These are phyloP conservation scores for Holothuria scabra DNA, from an alignment of 53 echinoderm and acorn worm genomes.

Conservation along the genomic window DNA sequence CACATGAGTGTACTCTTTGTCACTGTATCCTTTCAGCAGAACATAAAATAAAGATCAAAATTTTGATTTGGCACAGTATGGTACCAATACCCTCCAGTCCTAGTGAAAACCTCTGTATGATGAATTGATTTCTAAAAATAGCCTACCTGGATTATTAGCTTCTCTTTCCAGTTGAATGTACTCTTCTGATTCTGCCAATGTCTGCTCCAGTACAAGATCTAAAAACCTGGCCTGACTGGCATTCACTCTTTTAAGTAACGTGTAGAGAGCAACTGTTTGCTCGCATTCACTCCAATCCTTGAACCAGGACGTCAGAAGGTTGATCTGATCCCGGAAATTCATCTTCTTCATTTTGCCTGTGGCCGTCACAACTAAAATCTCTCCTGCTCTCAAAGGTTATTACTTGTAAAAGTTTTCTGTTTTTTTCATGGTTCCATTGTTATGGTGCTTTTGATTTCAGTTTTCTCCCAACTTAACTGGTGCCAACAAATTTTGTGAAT, in stretches of 20 bases:
- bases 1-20: no score
- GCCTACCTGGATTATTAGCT: slow-evolving; percentile 93
- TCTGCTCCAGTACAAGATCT: slow-evolving; percentile 89
- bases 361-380: not conserved
- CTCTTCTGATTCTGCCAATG: slow-evolving; percentile 78
- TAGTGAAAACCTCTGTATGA: no score
- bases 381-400: not conserved
- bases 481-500: no score
- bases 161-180: slow-evolving; percentile 77
- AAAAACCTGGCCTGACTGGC: slow-evolving; percentile 91
- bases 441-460: not conserved
- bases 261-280: slow-evolving; percentile 95
- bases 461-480: not conserved
- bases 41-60: no score
- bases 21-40: no score
- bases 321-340: slow-evolving; percentile 94
- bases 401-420: not conserved
- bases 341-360: slow-evolving; percentile 82
- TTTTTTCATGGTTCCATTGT: slow-evolving; percentile 24
- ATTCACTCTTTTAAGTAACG: slow-evolving; percentile 81
- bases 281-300: slow-evolving; percentile 99
- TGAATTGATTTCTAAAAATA: not conserved
- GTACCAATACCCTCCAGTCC: no score
- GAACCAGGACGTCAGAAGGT: slow-evolving; percentile 83
- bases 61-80: no score